Base-by-base conservation (phyloP, 2,797 vertebrate genomes). In the Carcharodon carcharias region DNA sequence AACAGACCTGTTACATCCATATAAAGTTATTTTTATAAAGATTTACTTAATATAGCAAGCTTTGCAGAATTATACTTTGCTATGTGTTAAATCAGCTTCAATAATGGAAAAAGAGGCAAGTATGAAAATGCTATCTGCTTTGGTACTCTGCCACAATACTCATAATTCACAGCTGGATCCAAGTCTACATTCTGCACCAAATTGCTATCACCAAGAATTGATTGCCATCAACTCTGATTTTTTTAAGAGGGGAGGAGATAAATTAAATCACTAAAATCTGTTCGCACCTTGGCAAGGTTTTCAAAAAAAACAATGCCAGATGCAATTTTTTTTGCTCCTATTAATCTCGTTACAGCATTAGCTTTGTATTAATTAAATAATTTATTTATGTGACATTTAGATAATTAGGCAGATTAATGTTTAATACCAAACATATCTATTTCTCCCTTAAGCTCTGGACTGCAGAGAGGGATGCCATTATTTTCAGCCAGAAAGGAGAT, bases 21-120 rank as follows among this genome's bases (percentile, higher is more conserved):
- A 91, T 1, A 61, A 56, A 61, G 14, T n/a, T 93, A 40, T 45
- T 40, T 40, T 65, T 45, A 45, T 8, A n/a, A 92, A 63, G 28
- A 61, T 89, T 35, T 92, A 12, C 18, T 92, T 63, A 63, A 40
- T 61, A 91, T 12, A 91, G 14, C 56, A 91, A 61, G 35, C 40
- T 93, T 93, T 67, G 61, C 18, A 67, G 21, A 93, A 67, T 67
- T 93, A 6, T 40, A 26, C 77, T 31, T 95, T 58, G 4, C 40
- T 95, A 21, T 35, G n/a, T 95, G 50, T 95, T 95, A n/a, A 95
- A 95, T 95, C 67, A 71, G 50, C 73, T 95, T 95, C 69, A 71
- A 95, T 45, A 35, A 54, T 28, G 31, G 94, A 58, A 54, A 40
- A 54, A 77, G 50, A 77, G 94, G 14, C 94, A 95, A 95, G 31